Evolutionary conservation across 2,797 vertebrate genomes (phyloP).

Genomic region (Hydrolagus colliei): DNA sequence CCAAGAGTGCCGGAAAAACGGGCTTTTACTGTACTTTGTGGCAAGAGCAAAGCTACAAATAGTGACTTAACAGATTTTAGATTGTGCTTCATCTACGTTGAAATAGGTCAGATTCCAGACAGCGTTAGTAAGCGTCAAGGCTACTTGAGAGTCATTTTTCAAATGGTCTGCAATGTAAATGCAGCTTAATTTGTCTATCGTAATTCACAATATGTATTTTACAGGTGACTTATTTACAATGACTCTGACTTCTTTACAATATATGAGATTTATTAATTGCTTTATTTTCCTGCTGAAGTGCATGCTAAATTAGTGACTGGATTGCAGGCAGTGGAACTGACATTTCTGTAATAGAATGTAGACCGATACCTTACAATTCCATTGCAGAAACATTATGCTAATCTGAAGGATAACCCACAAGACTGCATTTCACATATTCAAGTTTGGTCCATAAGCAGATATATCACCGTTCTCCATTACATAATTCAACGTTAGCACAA

Average conservation of each 20-base stretch:
- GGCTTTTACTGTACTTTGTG: too few species aligned
- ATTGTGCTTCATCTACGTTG: too few species aligned
- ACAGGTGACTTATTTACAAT: not conserved
- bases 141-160: too few species aligned
- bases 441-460: not conserved
- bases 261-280: constrained; percentile 35
- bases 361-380: not conserved
- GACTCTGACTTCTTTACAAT: not conserved
- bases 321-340: constrained; percentile 34
- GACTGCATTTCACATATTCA: not conserved
- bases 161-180: too few species aligned
- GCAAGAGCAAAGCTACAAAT: too few species aligned
- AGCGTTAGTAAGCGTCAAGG: too few species aligned
- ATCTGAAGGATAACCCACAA: not conserved
- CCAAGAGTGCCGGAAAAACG: too few species aligned
- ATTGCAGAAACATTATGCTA: not conserved
- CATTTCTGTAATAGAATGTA: not conserved
- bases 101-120: too few species aligned
- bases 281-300: constrained; percentile 30
- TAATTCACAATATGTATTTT: not conserved
- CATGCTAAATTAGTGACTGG: constrained; percentile 39
- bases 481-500: not conserved
- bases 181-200: too few species aligned
- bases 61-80: too few species aligned
- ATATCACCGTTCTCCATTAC: not conserved